phyloP scores from a whole-genome alignment of 2,797 vertebrate species.

The Synanceia verrucosa region DNA sequence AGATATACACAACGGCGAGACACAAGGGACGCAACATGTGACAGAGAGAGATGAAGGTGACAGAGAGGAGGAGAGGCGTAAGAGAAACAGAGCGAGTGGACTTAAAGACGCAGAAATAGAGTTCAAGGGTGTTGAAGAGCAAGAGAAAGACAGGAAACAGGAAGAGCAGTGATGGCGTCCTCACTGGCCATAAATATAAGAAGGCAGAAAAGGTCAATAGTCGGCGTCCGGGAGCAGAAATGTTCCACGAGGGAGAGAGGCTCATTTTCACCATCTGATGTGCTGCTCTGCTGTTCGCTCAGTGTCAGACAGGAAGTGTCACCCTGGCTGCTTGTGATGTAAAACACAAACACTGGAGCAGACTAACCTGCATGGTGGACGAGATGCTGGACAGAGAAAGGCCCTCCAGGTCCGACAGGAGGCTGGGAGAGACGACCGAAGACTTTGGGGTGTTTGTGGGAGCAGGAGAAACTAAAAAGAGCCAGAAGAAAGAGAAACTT shows the following conservation, averaged over 20 bases:
- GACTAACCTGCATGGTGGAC: slow-evolving; percentile 86
- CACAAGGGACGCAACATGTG: slow-evolving; percentile 71
- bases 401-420: slow-evolving; percentile 92
- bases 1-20: slow-evolving; percentile 73
- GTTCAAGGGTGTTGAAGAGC: slow-evolving; percentile 71
- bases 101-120: slow-evolving; percentile 68
- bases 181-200: slow-evolving; percentile 76
- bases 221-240: slow-evolving; percentile 63
- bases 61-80: slow-evolving; percentile 47
- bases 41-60: slow-evolving; percentile 72
- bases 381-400: slow-evolving; percentile 87
- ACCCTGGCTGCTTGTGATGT: slow-evolving; percentile 6
- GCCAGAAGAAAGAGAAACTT: background rate
- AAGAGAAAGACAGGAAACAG: slow-evolving; percentile 67
- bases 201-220: slow-evolving; percentile 76
- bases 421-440: slow-evolving; percentile 82
- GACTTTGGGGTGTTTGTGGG: slow-evolving; percentile 74
- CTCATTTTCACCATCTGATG: slow-evolving; percentile 68
- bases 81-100: slow-evolving; percentile 34
- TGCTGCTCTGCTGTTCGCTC: slow-evolving; percentile 35
- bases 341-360: background rate
- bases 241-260: slow-evolving; percentile 69
- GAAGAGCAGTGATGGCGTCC: slow-evolving; percentile 43
- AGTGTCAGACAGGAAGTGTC: slow-evolving; percentile 53
- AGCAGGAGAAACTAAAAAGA: slow-evolving; percentile 83